phyloP scores from a whole-genome alignment of 2,797 vertebrate species.

The Cephalopachus bancanus region DNA sequence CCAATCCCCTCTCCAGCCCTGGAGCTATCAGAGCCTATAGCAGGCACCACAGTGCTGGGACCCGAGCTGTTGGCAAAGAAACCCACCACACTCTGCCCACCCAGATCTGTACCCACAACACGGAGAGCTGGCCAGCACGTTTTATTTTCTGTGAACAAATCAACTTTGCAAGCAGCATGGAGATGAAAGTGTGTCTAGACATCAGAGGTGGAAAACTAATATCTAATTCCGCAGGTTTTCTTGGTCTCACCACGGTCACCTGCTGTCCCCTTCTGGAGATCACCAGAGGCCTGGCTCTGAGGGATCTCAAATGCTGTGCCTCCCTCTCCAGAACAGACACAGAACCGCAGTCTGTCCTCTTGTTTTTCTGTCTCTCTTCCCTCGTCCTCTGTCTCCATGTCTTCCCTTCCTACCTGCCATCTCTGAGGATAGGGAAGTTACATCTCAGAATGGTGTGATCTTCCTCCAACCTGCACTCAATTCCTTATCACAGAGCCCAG shows the following conservation, averaged over 20 bases:
- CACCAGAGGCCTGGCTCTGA: constrained; percentile 54
- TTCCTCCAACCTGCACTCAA: constrained; percentile 76
- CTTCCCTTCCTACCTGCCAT: constrained; percentile 48
- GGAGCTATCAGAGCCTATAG: neutral
- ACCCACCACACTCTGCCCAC: accelerated
- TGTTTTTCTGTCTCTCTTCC: too few relatives aligned
- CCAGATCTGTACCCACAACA: neutral
- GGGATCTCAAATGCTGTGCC: constrained; percentile 46
- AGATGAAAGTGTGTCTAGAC: constrained; percentile 74
- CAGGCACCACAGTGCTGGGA: accelerated
- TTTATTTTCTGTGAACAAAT: constrained; percentile 73
- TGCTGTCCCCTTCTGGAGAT: constrained; percentile 66
- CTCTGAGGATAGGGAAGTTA: constrained; percentile 66
- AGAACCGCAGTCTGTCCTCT: neutral
- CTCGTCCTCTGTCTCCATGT: neutral
- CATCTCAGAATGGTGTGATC: constrained; percentile 60
- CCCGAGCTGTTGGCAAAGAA: neutral
- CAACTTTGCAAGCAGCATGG: constrained; percentile 33
- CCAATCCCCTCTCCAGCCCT: neutral
- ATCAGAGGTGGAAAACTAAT: constrained; percentile 68
- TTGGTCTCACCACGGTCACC: constrained; percentile 69
- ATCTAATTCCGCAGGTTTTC: constrained; percentile 59
- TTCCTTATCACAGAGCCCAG: constrained; percentile 73
- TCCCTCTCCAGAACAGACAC: constrained; percentile 27
- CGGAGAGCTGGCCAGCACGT: neutral